Conservation (phyloP, 2,113 vertebrate genomes). For the Pleuronectes platessa region DNA sequence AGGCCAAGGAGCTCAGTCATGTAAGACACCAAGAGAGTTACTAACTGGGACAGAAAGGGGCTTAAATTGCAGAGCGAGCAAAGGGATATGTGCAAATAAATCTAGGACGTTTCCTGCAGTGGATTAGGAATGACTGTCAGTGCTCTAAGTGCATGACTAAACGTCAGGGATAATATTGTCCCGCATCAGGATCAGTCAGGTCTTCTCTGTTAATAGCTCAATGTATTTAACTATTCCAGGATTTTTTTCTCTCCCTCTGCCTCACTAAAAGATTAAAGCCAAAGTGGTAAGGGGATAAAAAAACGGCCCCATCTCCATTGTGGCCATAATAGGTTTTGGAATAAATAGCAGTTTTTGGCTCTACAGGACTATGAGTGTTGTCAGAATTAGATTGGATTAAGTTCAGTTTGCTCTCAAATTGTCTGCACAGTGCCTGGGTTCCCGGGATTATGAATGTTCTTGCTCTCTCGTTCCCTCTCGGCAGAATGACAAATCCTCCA, state of each 20-base stretch:
- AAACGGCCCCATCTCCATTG: constrained; percentile 79
- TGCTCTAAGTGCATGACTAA: constrained; percentile 82
- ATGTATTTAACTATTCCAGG: constrained; percentile 81
- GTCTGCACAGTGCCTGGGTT: constrained; percentile 72
- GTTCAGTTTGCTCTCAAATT: constrained; percentile 78
- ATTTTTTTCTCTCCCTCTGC: constrained; percentile 63
- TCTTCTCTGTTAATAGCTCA: constrained; percentile 79
- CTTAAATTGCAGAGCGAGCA: constrained; percentile 65
- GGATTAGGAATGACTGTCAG: constrained; percentile 79
- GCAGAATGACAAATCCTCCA: constrained; percentile 97
- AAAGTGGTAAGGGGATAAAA: constrained; percentile 76
- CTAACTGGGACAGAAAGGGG: constrained; percentile 60
- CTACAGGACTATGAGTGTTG: constrained; percentile 78
- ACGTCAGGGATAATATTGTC: constrained; percentile 82
- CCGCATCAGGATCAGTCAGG: constrained; percentile 79
- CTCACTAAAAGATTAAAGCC: constrained; percentile 80
- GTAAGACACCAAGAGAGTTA: constrained; percentile 82
- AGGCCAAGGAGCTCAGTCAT: constrained; percentile 99
- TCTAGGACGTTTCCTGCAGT: constrained; percentile 67
- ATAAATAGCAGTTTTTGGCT: constrained; percentile 83
- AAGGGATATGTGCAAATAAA: constrained; percentile 69
- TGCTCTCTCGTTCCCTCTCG: constrained; percentile 49
- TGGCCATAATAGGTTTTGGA: constrained; percentile 83
- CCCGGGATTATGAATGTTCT: constrained; percentile 68
- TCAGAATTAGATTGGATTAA: constrained; percentile 84